These are phyloP conservation scores for Ophion ellenae DNA, from an alignment of 2,888 invertebrate species.

Conservation along the genomic window DNA sequence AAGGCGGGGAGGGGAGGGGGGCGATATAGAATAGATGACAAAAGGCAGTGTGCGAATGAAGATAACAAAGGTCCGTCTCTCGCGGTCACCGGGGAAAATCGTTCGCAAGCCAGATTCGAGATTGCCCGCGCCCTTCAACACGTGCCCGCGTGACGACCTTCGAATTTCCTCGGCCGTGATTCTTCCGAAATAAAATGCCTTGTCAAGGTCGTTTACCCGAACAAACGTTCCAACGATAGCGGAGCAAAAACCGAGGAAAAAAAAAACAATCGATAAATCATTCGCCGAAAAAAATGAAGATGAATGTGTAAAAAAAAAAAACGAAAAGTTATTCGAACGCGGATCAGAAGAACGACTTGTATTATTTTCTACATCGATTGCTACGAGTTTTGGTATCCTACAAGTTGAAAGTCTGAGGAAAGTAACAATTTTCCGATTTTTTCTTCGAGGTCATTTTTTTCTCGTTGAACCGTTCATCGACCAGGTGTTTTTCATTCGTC, in stretches of 20 bases:
- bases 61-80: slow-evolving; percentile 46
- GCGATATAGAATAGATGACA: slow-evolving; percentile 36
- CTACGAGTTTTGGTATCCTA: not conserved
- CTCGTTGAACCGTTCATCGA: not conserved
- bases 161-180: slow-evolving; percentile 23
- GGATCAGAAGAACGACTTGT: not conserved
- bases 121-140: slow-evolving; percentile 22
- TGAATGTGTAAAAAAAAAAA: not conserved
- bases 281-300: not conserved
- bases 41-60: slow-evolving; percentile 47
- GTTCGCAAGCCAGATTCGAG: slow-evolving; percentile 53
- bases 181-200: slow-evolving; percentile 54
- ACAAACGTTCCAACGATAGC: not conserved
- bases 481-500: not conserved
- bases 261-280: not conserved
- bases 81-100: slow-evolving; percentile 44
- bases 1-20: not conserved
- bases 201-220: slow-evolving; percentile 45
- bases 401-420: too few relatives aligned
- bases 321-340: not conserved
- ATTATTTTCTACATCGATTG: not conserved
- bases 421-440: not conserved
- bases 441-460: not conserved
- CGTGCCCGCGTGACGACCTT: slow-evolving; percentile 16
- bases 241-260: slow-evolving; percentile 19